phyloP scores from a whole-genome alignment of 2,797 vertebrate genomes.

The Phaenicophaeus curvirostris region DNA sequence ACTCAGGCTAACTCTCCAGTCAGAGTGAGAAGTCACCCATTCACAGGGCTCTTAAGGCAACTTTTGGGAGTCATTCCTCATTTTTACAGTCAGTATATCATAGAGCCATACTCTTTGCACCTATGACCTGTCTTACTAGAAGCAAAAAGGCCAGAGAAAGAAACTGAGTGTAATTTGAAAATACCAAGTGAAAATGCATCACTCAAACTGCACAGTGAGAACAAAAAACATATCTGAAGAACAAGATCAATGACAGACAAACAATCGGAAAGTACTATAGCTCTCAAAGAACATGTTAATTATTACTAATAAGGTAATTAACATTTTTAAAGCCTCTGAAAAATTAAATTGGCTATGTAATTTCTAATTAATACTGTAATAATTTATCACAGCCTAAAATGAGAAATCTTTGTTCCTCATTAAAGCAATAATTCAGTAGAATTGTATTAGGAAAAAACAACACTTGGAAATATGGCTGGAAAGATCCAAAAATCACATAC shows the following conservation, averaged over 20 bases:
- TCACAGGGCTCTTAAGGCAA: neutral
- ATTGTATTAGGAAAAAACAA: neutral
- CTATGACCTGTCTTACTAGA: neutral
- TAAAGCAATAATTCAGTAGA: neutral
- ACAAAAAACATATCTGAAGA: neutral
- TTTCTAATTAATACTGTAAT: slow-evolving; percentile 35
- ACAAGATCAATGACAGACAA: neutral
- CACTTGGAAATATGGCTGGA: neutral
- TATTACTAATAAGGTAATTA: slow-evolving; percentile 21
- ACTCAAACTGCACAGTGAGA: neutral
- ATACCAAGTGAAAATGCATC: neutral
- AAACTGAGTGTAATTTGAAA: neutral
- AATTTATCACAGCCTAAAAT: slow-evolving; percentile 13
- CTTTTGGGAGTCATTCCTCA: neutral
- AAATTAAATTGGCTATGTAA: neutral
- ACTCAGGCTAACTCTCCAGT: neutral
- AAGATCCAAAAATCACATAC: neutral
- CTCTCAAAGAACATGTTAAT: slow-evolving; percentile 15
- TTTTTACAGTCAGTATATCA: neutral
- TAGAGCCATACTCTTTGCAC: neutral
- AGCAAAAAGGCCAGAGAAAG: neutral
- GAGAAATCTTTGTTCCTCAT: neutral
- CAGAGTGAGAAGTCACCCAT: neutral
- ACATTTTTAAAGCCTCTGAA: neutral
- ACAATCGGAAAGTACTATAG: neutral